A percentile compares a stretch with the other conserved stretches of the same genome.
phyloP scores from a whole-genome alignment of 2,113 vertebrate species.

The Rhinogobius similis region DNA sequence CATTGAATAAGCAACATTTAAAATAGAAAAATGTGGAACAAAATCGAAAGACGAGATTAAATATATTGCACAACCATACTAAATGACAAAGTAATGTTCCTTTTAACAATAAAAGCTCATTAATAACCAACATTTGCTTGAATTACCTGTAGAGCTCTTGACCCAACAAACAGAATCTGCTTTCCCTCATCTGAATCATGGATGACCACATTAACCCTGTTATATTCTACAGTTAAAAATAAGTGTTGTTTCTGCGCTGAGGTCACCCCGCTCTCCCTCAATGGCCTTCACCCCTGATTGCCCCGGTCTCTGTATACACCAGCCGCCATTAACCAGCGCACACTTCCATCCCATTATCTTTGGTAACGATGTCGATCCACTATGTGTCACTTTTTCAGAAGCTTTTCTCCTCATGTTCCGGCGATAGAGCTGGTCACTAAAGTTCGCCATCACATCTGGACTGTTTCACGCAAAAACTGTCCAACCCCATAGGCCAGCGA shows the following conservation, averaged over 20 bases:
- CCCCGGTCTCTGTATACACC: constrained; percentile 44
- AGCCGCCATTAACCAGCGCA: constrained; percentile 52
- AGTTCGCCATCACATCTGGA: constrained; percentile 74
- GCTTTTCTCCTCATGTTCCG: constrained; percentile 59
- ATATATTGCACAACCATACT: too few relatives aligned
- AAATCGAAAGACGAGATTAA: too few relatives aligned
- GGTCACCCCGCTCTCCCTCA: not conserved
- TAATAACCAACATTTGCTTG: too few relatives aligned
- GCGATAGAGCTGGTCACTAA: constrained; percentile 61
- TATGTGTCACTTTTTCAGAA: constrained; percentile 61
- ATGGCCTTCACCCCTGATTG: constrained; percentile 42
- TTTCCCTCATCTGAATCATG: too few relatives aligned
- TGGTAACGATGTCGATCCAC: constrained; percentile 70
- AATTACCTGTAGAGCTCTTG: too few relatives aligned
- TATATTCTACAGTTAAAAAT: constrained; percentile 8
- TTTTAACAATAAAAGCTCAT: too few relatives aligned
- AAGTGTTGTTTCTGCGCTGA: not conserved
- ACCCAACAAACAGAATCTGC: too few relatives aligned
- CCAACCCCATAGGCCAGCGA: constrained; percentile 45
- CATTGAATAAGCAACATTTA: too few relatives aligned
- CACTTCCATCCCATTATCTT: constrained; percentile 71
- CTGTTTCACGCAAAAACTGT: constrained; percentile 63
- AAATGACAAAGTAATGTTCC: too few relatives aligned
- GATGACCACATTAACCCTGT: too few relatives aligned
- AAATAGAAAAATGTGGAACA: too few relatives aligned